Percentiles rank a stretch among this genome's conserved stretches.
phyloP scores from a whole-genome alignment of 2,888 invertebrate genomes.

The Calliscelio sp. region DNA sequence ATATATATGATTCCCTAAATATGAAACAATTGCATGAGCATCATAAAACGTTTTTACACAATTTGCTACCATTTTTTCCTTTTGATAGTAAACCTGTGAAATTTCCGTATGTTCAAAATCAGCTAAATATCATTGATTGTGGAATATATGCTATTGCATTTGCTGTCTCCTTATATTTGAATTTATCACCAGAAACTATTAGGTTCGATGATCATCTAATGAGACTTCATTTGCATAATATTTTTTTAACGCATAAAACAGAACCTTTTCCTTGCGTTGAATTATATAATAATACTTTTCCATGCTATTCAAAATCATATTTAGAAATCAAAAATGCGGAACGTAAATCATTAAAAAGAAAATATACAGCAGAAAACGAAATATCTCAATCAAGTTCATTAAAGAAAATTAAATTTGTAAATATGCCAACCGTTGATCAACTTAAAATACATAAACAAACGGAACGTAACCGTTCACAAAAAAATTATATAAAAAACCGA shows the following conservation, averaged over 20 bases:
- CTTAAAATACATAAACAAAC: too few relatives aligned
- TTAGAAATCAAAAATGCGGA: too few relatives aligned
- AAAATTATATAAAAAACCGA: too few relatives aligned
- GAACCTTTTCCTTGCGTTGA: conserved; percentile 39
- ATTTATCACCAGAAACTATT: conserved; percentile 8
- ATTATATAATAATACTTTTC: too few relatives aligned
- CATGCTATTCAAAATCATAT: too few relatives aligned
- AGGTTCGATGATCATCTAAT: conserved; percentile 3
- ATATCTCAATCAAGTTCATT: too few relatives aligned
- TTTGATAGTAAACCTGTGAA: background rate
- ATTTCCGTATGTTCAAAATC: conserved; percentile 45
- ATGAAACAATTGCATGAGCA: background rate
- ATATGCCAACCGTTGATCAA: too few relatives aligned
- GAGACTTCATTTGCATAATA: conserved; percentile 34
- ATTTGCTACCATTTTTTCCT: conserved; percentile 19
- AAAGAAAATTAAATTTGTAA: too few relatives aligned
- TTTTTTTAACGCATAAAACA: conserved; percentile 16
- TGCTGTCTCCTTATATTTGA: conserved; percentile 25
- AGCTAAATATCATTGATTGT: conserved; percentile 38
- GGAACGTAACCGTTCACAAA: too few relatives aligned
- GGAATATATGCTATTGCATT: conserved; percentile 43
- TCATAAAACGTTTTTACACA: conserved; percentile 20
- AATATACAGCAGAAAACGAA: too few relatives aligned
- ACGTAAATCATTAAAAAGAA: too few relatives aligned
- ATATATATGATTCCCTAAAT: conserved; percentile 26